Conservation (phyloP, 1,140 invertebrate species). For the Pogonomyrmex barbatus region DNA sequence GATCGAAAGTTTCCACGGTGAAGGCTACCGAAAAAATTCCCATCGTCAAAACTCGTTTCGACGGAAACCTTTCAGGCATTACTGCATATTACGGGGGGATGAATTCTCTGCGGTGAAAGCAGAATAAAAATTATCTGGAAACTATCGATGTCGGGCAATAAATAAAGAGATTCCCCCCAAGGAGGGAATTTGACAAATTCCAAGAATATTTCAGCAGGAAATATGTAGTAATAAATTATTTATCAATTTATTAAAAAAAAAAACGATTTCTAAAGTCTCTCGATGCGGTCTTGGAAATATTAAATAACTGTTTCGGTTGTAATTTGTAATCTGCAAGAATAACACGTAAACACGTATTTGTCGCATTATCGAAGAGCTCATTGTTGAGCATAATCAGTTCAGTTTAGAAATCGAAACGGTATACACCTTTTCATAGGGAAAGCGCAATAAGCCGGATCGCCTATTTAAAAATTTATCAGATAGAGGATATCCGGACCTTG, state of each 20-base stretch:
- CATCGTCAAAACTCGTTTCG: constrained; percentile 59
- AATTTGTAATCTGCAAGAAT: background rate
- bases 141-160: constrained; percentile 15
- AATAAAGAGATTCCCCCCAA: background rate
- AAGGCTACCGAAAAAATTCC: constrained; percentile 42
- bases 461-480: constrained; percentile 13
- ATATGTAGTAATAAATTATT: constrained; percentile 6
- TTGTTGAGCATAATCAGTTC: too few relatives aligned
- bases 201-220: background rate
- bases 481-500: constrained; percentile 29
- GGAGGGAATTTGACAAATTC: background rate
- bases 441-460: background rate
- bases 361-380: background rate
- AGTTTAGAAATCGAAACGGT: background rate
- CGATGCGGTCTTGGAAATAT: background rate
- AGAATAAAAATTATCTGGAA: constrained; percentile 25
- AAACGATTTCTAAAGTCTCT: background rate
- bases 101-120: constrained; percentile 59
- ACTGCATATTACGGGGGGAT: constrained; percentile 56
- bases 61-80: constrained; percentile 64
- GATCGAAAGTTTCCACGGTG: constrained; percentile 62
- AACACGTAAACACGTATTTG: background rate
- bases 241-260: background rate
- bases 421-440: background rate
- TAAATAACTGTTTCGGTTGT: background rate